Base-by-base conservation (phyloP, 2,113 vertebrate species). In the Prolemur simus region DNA sequence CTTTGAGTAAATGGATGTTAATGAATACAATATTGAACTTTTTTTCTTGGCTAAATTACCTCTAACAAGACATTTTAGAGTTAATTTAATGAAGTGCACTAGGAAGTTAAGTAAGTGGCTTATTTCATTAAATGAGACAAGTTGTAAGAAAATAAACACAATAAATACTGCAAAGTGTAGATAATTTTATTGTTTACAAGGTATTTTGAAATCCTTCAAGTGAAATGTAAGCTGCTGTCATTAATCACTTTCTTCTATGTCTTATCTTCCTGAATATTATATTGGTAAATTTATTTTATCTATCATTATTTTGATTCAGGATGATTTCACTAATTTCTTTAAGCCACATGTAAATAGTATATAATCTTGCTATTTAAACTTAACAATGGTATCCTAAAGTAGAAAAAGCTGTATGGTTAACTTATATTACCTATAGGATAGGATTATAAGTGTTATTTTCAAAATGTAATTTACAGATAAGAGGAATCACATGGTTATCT, bases 21-120 rank as follows among this genome's bases (percentile, higher is more conserved):
- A 97, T 97, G 94, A 97, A 98, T 89, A 97, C 93, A 96, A 97
- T 96, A 98, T 96, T 95, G 98, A 97, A 87, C 60, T 87, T 97
- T 97, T 97, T 94, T 94, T 94, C 95, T 96, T 96, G 78, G 89
- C 52, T 97, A 96, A 98, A 96, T 96, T 97, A 94, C 94, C 69
- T 96, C 93, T 98, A 97, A 98, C 97, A 93, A 97, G 96, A 96
- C 91, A 97, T 96, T 94, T 95, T 96, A 96, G 88, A 97, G 91
- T 96, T 97, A 96, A 97, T 97, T 97, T 97, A 97, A 97, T 96
- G 91, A 97, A 76, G 78, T 97, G 83, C 73, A 83, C 63, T 87
- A 93, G 89, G 91, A 97, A 97, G 92, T 92, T 97, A 97, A 97
- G 49, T 95, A 90, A 95, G 82, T 93, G 37, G 91, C 80, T 94